Conservation (phyloP, 2,888 invertebrate species). For the Erebia ligea region DNA sequence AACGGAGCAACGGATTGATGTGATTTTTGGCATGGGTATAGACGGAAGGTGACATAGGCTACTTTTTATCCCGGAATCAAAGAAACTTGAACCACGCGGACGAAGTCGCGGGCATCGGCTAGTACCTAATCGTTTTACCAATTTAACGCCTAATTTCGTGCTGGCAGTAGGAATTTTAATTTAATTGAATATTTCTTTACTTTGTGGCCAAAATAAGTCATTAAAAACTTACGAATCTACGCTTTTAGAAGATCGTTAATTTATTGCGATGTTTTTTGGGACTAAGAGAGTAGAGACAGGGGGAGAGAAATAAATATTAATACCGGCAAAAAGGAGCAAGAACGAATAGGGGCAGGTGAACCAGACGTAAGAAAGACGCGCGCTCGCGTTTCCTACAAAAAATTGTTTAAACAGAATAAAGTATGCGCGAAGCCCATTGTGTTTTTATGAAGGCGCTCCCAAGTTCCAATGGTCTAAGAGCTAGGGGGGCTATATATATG, state of each 20-base stretch:
- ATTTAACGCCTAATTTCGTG: too few species aligned
- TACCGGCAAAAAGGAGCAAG: conserved; percentile 34
- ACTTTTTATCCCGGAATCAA: too few species aligned
- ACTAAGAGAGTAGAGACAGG: conserved; percentile 32
- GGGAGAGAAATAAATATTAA: conserved; percentile 35
- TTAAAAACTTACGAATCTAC: background rate
- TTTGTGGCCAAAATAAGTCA: background rate
- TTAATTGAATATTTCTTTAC: too few species aligned
- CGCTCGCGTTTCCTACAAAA: background rate
- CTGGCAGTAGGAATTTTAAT: too few species aligned
- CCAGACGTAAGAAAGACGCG: conserved; percentile 1
- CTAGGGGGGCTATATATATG: too few species aligned
- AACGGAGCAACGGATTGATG: too few species aligned
- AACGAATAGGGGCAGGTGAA: conserved; percentile 24
- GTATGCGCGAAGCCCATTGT: background rate
- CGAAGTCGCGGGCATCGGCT: too few species aligned
- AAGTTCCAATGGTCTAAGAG: background rate
- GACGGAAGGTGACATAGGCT: too few species aligned
- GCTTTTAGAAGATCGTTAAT: background rate
- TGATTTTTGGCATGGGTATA: too few species aligned
- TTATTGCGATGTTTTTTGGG: conserved; percentile 8
- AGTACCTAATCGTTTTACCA: too few species aligned
- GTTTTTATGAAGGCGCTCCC: background rate
- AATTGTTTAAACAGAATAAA: conserved; percentile 8
- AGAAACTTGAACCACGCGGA: too few species aligned